A percentile compares a stretch with the other conserved stretches of the same genome.
phyloP scores from a whole-genome alignment of 2,888 invertebrate genomes.

The Cancer borealis region DNA sequence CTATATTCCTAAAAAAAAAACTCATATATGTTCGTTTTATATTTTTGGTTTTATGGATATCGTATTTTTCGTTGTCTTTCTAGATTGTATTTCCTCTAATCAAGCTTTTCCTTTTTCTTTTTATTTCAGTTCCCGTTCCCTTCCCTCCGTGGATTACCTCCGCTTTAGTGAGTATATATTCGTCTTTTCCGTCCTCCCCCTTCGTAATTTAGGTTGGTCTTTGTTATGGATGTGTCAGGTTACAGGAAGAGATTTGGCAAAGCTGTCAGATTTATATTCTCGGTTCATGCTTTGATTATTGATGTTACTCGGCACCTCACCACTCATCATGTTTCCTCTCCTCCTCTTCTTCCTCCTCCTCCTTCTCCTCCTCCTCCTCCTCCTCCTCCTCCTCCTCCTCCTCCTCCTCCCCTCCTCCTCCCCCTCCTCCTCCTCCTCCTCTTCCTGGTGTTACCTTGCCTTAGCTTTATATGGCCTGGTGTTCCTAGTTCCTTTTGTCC shows the following conservation, averaged over 20 bases:
- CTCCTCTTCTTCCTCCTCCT: not conserved
- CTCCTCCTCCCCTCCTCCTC: not conserved
- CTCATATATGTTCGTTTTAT: not conserved
- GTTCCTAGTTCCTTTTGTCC: no score
- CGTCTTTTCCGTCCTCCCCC: not conserved
- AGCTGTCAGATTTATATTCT: not conserved
- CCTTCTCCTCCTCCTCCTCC: not conserved
- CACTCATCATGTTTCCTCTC: not conserved
- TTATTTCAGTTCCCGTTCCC: not conserved
- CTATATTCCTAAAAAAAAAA: not conserved
- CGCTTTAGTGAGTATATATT: not conserved
- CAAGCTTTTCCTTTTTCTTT: not conserved
- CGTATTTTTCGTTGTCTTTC: not conserved
- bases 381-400: not conserved
- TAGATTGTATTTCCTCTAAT: not conserved
- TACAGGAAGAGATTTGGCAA: not conserved
- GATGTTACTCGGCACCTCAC: not conserved
- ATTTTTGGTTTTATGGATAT: not conserved
- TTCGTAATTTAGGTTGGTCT: conserved; percentile 15
- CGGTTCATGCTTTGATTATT: not conserved
- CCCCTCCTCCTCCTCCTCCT: not conserved
- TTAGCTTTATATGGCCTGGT: no score
- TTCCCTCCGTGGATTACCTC: not conserved
- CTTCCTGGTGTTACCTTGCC: no score
- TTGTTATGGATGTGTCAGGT: conserved; percentile 6